Evolutionary conservation across 64 coral and sea anemone species (phyloP), one percentile per base, ranked within the genome.

Genomic region (Astreopora myriophthalma): DNA sequence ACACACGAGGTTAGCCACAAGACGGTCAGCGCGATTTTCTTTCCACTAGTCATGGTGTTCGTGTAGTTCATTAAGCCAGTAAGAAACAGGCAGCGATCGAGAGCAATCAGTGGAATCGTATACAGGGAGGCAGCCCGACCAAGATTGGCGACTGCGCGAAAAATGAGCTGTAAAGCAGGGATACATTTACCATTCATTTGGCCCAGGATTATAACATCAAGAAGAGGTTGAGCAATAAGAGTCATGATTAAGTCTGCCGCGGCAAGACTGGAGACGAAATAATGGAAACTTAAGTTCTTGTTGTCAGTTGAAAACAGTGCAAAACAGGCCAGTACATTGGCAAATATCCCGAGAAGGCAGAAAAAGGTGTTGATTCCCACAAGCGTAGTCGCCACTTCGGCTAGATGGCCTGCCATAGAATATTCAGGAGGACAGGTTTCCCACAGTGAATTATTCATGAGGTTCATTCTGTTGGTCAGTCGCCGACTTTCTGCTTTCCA

Each of bases 81-180:
- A 4, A 93, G 85, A 48, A 92, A 85, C 73, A 98, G 79, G 44
- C 90, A 93, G 28, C 93, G 48, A 81, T 98, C 11, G 11, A 46
- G 42, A 46, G 42, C 42, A 6, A 46, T 46, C 42, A 46, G 42
- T 46, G 42, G 0, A 5, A 46, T 11, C 11, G 73, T 90, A 25
- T 93, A 39, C 19, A 95, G 57, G 2, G 96, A 95, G 31, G 82
- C 88, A 1, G 87, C 52, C 68, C 85, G 92, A 0, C 90, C 88
- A 28, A 98, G 88, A 61, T 98, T 98, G 3, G 93, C 93, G n/a
- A 98, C 34, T 55, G 69, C 19, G 3, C 96, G 90, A 73, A 95
- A 98, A 6, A 35, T 90, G 19, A 86, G 76, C 46, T 79, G 39
- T 1, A 93, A 51, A 17, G 19, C 29, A 8, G 52, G 66, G 52